These are phyloP conservation scores for Poeciliopsis gracilis DNA, from an alignment of 2,797 vertebrate genomes.

Conservation along the genomic window DNA sequence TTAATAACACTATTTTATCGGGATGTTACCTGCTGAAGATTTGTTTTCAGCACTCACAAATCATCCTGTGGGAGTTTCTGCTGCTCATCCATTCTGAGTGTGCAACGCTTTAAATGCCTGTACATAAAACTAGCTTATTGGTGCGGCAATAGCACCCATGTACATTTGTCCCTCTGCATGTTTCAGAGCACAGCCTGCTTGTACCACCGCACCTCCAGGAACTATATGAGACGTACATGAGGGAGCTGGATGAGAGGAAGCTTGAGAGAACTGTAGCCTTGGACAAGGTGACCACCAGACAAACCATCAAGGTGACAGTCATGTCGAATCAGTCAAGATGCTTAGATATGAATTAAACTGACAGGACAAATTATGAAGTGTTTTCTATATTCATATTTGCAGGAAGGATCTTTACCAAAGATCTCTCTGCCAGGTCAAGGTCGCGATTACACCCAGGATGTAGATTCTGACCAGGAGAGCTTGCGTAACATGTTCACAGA, in stretches of 20 bases:
- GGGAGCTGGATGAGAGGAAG: slow-evolving; percentile 84
- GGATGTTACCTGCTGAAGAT: neutral
- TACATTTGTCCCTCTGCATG: neutral
- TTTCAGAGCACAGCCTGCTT: slow-evolving; percentile 85
- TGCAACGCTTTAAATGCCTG: neutral
- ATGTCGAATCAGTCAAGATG: neutral
- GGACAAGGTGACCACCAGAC: slow-evolving; percentile 79
- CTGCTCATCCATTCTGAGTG: neutral
- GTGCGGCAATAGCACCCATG: too few relatives aligned
- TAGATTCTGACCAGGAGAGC: slow-evolving; percentile 87
- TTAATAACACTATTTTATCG: neutral
- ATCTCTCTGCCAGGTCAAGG: slow-evolving; percentile 69
- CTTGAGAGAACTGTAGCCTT: slow-evolving; percentile 83
- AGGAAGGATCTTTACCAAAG: slow-evolving; percentile 87
- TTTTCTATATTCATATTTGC: slow-evolving; percentile 18
- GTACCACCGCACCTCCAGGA: slow-evolving; percentile 87
- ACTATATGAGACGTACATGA: slow-evolving; percentile 86
- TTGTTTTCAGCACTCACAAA: neutral
- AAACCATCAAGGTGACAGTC: slow-evolving; percentile 81
- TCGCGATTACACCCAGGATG: slow-evolving; percentile 77
- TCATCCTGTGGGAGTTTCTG: neutral
- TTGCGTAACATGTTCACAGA: slow-evolving; percentile 76
- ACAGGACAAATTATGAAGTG: neutral
- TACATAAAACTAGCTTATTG: too few relatives aligned
- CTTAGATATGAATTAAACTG: neutral